These are phyloP conservation scores for Sardina pilchardus DNA, from an alignment of 2,113 vertebrate genomes.

Conservation along the genomic window DNA sequence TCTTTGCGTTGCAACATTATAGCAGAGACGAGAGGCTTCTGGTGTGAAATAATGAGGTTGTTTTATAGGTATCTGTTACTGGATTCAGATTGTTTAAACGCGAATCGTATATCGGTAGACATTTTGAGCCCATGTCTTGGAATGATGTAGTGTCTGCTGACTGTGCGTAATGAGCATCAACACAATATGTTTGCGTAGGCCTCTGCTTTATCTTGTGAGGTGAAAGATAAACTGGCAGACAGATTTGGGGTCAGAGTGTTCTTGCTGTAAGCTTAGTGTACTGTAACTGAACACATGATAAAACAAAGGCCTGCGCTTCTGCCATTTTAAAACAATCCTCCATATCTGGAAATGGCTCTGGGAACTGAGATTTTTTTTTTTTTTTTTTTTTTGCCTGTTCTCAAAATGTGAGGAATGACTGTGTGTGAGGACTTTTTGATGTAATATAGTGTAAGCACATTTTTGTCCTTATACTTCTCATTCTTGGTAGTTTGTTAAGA, in stretches of 20 bases:
- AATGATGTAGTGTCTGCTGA: background rate
- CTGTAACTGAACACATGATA: conserved; percentile 24
- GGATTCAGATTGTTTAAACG: background rate
- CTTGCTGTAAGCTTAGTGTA: conserved; percentile 41
- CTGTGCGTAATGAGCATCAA: conserved; percentile 26
- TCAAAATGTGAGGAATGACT: background rate
- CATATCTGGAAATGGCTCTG: conserved; percentile 15
- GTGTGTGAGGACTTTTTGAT: background rate
- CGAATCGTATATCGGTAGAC: background rate
- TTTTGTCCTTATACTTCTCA: background rate
- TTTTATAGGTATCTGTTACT: background rate
- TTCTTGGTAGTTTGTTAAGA: background rate
- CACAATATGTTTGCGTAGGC: conserved; percentile 49
- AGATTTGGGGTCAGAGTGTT: conserved; percentile 59
- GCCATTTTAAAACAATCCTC: conserved; percentile 22
- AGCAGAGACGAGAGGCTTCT: background rate
- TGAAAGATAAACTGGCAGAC: conserved; percentile 55
- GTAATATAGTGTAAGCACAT: background rate
- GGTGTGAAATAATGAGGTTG: background rate
- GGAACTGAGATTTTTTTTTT: conserved; percentile 1
- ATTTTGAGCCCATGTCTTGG: background rate
- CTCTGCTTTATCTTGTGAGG: conserved; percentile 60
- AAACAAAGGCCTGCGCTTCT: conserved; percentile 42
- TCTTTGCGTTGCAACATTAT: background rate
- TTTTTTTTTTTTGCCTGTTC: background rate